A percentile compares a stretch with the other conserved stretches of the same genome.
These are phyloP conservation scores for Calliphora vicina DNA, from an alignment of 1,140 invertebrate species.

Conservation along the genomic window DNA sequence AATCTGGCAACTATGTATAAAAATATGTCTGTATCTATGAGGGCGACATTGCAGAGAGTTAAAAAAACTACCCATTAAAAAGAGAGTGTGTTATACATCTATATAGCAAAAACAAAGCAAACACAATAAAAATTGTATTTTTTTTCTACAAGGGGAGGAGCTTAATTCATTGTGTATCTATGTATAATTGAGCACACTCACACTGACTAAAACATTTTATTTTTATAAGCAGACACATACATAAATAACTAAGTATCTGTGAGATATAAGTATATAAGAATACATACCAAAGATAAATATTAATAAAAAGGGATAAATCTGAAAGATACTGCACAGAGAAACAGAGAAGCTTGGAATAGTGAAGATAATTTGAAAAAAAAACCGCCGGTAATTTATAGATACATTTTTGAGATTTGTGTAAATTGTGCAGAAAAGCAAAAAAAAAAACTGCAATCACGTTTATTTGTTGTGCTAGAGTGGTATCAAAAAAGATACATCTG, in stretches of 20 bases:
- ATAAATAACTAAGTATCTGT: neutral
- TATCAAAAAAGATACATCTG: neutral
- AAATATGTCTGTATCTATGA: too few species aligned
- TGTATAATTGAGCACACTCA: neutral
- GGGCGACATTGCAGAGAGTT: too few species aligned
- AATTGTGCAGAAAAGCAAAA: neutral
- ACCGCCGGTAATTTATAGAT: neutral
- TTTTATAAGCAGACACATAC: neutral
- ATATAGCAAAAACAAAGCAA: neutral
- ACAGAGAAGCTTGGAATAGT: neutral
- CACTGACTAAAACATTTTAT: neutral
- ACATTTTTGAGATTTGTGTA: neutral
- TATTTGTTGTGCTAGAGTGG: neutral
- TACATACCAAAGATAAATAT: neutral
- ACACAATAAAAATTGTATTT: neutral
- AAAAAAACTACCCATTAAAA: neutral
- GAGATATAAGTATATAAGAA: neutral
- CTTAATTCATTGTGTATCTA: neutral
- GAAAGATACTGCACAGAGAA: neutral
- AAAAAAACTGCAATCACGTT: neutral
- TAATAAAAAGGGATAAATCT: neutral
- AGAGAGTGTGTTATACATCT: neutral
- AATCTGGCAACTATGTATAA: too few species aligned
- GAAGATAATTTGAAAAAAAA: too few species aligned
- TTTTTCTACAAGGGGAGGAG: neutral